Percentiles rank a stretch among this genome's conserved stretches.
phyloP scores from a whole-genome alignment of 2,797 vertebrate species.

The Cephalopachus bancanus region DNA sequence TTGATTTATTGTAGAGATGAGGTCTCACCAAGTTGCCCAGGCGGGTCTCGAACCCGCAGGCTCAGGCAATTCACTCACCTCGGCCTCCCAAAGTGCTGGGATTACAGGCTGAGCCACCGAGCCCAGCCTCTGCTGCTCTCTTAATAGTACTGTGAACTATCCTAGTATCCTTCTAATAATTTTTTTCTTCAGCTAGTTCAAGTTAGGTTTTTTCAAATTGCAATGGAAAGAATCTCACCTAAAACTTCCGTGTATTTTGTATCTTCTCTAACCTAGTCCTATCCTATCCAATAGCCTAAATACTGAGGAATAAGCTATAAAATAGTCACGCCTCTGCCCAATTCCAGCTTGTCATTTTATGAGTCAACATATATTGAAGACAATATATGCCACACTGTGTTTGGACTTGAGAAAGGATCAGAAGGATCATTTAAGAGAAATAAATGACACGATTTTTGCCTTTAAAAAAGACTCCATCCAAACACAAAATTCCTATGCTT shows the following conservation, averaged over 20 bases:
- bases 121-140: background rate
- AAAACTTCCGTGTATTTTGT: background rate
- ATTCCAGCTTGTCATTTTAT: background rate
- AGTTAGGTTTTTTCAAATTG: background rate
- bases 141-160: background rate
- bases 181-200: background rate
- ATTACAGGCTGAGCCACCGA: too few relatives aligned
- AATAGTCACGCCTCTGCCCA: conserved; percentile 6
- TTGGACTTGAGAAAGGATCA: background rate
- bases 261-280: background rate
- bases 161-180: conserved; percentile 5
- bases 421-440: background rate
- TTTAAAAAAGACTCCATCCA: conserved; percentile 21
- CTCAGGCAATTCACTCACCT: too few relatives aligned
- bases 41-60: too few relatives aligned
- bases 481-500: background rate
- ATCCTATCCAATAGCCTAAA: background rate
- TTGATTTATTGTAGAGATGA: too few relatives aligned
- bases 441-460: background rate
- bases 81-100: too few relatives aligned
- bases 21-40: too few relatives aligned
- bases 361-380: conserved; percentile 18
- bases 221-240: background rate
- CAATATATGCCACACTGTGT: background rate
- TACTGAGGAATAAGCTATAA: background rate